Percentiles rank a stretch among this genome's conserved stretches.
Conservation (phyloP, 2,797 vertebrate species). For the Spatula clypeata region DNA sequence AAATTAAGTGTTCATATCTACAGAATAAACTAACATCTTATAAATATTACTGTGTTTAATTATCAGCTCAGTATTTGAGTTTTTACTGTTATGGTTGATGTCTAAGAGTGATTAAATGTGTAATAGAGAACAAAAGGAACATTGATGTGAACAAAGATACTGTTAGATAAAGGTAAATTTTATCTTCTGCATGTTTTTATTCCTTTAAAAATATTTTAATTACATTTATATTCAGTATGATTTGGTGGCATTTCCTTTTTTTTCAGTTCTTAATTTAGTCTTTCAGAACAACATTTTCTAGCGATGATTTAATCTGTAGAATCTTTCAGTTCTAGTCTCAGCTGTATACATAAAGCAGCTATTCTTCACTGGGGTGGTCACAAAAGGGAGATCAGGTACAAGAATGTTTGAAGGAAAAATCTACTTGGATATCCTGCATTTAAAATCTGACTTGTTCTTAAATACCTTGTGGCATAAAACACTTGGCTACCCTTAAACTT, state of each 20-base stretch:
- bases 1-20: conserved; percentile 73
- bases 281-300: conserved; percentile 66
- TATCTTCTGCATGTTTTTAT: conserved; percentile 58
- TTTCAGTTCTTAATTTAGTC: conserved; percentile 53
- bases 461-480: conserved; percentile 23
- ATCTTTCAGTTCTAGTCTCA: conserved; percentile 65
- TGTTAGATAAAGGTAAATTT: conserved; percentile 73
- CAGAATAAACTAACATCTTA: conserved; percentile 71
- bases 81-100: conserved; percentile 72
- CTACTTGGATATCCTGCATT: conserved; percentile 66
- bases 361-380: conserved; percentile 49
- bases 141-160: conserved; percentile 74
- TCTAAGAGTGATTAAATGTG: conserved; percentile 74
- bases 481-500: conserved; percentile 37
- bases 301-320: conserved; percentile 51
- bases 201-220: conserved; percentile 70
- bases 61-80: conserved; percentile 66
- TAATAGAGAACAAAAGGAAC: conserved; percentile 77
- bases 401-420: conserved; percentile 63
- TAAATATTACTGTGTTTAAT: conserved; percentile 75
- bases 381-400: conserved; percentile 70
- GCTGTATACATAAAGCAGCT: conserved; percentile 49
- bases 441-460: conserved; percentile 63
- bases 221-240: conserved; percentile 65
- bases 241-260: conserved; percentile 33